Base-by-base conservation (phyloP, 2,888 invertebrate genomes). In the Lydus trimaculatus region DNA sequence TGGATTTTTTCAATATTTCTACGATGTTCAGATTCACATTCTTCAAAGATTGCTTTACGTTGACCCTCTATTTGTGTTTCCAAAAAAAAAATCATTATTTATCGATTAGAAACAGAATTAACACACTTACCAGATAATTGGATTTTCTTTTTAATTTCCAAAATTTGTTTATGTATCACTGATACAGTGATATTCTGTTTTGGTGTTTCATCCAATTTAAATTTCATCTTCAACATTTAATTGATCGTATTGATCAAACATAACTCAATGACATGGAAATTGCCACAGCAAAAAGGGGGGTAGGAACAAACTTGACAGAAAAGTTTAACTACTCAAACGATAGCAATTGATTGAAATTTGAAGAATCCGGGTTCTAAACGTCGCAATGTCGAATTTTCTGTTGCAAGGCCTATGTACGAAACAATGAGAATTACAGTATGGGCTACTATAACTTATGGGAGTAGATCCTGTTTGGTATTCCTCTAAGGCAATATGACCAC, bases 121-220 rank as follows among this genome's bases (percentile, higher is more conserved):
- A 63, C 66, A 82, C n/a, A n/a, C n/a, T n/a, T 80, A 94, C 94
- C 95, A 83, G 94, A 93, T 72, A 95, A 84, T 78, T 94, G 91
- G 82, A 95, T 94, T 85, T 94, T 94, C 86, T 94, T 95, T 85
- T 94, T 95, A 66, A 94, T 91, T 86, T 94, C 94, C 80, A 91
- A 89, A 82, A 94, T 94, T 87, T 94, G 92, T 75, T 90, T 91
- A 83, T 94, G 94, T 63, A 92, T n/a, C 11, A 61, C 20, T 65
- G 28, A 71, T 87, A 64, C 87, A 87, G 25, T 88, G 88, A 52
- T 91, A 74, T 70, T 87, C 86, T 79, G 85, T 85, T 74, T 67
- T 28, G 70, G 68, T n/a, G 63, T 82, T 86, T 87, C 84, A 86
- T 87, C 82, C 85, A 86, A 81, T 87, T 88, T 82, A 86, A 87